These are phyloP conservation scores for Capromys pilorides DNA, from an alignment of 2,797 vertebrate genomes.

Conservation along the genomic window DNA sequence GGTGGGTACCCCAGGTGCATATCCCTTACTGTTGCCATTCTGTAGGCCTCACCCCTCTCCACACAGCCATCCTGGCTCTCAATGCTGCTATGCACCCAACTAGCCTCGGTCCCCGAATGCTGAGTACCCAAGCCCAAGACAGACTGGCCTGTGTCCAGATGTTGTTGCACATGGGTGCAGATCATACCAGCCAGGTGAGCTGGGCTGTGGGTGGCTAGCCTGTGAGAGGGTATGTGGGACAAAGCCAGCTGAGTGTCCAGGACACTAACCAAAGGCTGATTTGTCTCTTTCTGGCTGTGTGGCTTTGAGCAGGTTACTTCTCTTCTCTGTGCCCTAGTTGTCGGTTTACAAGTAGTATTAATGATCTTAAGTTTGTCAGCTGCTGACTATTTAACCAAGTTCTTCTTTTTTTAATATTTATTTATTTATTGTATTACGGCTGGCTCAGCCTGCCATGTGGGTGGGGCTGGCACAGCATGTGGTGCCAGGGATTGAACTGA, in stretches of 20 bases:
- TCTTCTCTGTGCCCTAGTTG: not conserved
- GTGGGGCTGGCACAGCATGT: no score
- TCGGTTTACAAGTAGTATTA: not conserved
- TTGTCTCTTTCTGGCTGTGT: not conserved
- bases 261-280: not conserved
- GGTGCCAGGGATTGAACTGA: no score
- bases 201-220: not conserved
- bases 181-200: slow-evolving; percentile 91
- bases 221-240: not conserved
- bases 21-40: not conserved
- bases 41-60: slow-evolving; percentile 92
- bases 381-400: not conserved
- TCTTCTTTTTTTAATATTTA: no score
- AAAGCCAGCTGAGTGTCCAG: not conserved
- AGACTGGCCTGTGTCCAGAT: slow-evolving; percentile 88
- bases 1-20: not conserved
- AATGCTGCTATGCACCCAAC: slow-evolving; percentile 85
- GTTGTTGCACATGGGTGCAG: slow-evolving; percentile 89
- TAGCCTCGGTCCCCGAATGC: slow-evolving; percentile 69
- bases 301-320: not conserved
- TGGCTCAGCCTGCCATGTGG: no score
- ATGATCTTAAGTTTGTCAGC: slow-evolving; percentile 5
- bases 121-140: slow-evolving; percentile 82
- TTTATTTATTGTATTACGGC: no score
- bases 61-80: slow-evolving; percentile 92